phyloP scores from a whole-genome alignment of 2,888 invertebrate species.

The Caenorhabditis angaria region DNA sequence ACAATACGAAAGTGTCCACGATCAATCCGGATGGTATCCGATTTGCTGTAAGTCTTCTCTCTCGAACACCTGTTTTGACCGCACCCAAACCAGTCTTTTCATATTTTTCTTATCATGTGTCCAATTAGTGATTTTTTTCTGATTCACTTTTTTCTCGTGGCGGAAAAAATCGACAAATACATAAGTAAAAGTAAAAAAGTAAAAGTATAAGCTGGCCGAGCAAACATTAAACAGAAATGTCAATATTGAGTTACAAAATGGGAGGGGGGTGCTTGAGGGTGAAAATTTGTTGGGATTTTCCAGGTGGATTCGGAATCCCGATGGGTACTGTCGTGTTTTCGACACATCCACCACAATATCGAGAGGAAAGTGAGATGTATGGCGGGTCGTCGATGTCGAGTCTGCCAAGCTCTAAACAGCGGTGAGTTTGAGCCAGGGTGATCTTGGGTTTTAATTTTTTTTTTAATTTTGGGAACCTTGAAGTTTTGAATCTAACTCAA shows the following conservation, averaged over 20 bases:
- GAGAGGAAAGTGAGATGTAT: slow-evolving; percentile 59
- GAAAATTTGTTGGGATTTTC: slow-evolving; percentile 15
- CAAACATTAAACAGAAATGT: background rate
- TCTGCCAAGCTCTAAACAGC: slow-evolving; percentile 54
- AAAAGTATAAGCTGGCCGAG: slow-evolving; percentile 2
- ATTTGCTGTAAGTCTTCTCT: slow-evolving; percentile 65
- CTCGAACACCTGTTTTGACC: background rate
- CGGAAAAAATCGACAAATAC: background rate
- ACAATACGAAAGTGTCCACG: slow-evolving; percentile 68
- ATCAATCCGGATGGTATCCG: slow-evolving; percentile 67
- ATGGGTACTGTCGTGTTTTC: slow-evolving; percentile 70
- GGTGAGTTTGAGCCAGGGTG: slow-evolving; percentile 26
- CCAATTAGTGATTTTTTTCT: no score
- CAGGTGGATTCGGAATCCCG: slow-evolving; percentile 71
- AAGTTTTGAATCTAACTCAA: background rate
- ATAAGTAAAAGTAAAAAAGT: background rate
- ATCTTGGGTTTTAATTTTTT: no score
- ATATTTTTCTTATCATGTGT: no score
- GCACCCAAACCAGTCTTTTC: background rate
- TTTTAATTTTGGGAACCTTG: background rate
- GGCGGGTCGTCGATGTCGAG: slow-evolving; percentile 62
- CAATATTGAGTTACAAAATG: background rate
- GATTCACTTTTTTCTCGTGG: background rate
- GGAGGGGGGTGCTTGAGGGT: background rate
- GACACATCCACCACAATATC: slow-evolving; percentile 70